A percentile compares a stretch with the other conserved stretches of the same genome.
Conservation (phyloP, 2,888 invertebrate genomes). For the Apodemia duryi region DNA sequence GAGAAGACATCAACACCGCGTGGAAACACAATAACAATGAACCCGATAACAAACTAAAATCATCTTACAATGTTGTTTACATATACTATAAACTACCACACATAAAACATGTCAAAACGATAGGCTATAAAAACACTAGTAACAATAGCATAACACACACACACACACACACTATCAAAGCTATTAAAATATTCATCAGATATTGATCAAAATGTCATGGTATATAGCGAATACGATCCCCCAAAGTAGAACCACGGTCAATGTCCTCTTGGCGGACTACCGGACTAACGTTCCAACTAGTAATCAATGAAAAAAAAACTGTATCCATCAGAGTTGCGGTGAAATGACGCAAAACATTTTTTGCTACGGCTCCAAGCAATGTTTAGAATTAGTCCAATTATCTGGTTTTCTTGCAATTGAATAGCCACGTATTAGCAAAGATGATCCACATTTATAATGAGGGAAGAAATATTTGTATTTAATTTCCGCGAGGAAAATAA, state of each 20-base stretch:
- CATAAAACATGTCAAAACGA: neutral
- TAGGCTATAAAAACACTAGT: neutral
- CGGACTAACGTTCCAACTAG: conserved; percentile 64
- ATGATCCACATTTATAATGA: conserved; percentile 10
- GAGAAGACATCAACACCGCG: too few relatives aligned
- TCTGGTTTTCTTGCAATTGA: conserved; percentile 21
- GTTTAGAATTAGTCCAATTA: conserved; percentile 53
- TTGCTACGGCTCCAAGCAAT: conserved; percentile 50
- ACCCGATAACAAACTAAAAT: neutral
- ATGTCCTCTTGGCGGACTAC: conserved; percentile 53
- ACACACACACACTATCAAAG: neutral
- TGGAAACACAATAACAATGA: neutral
- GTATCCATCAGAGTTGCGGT: conserved; percentile 46
- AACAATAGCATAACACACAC: neutral
- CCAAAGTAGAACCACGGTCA: conserved; percentile 67
- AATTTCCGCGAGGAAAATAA: neutral
- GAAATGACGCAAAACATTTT: conserved; percentile 64
- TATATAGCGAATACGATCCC: conserved; percentile 44
- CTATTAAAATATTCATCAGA: conserved; percentile 1
- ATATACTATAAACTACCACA: neutral
- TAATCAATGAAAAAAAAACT: conserved; percentile 57
- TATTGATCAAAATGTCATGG: conserved; percentile 27
- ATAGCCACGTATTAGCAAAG: conserved; percentile 12
- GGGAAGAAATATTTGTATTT: neutral
- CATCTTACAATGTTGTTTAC: neutral